phyloP scores from a whole-genome alignment of 2,797 vertebrate species.

The Paedocypris micromegethes region DNA sequence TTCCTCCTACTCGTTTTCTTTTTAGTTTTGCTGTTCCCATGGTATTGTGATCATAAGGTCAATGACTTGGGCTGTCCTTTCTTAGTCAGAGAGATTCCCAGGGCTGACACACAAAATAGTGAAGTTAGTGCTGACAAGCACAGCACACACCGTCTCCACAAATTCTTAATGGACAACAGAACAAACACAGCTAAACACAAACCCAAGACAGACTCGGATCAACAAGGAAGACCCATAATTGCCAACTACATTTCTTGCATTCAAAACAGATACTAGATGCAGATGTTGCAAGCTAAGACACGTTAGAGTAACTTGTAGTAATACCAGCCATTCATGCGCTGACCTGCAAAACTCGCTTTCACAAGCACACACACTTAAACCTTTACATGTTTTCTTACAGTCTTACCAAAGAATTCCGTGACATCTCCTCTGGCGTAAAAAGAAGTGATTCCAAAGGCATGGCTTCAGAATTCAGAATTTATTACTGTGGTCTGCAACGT shows the following conservation, averaged over 20 bases:
- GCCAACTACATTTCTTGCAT: constrained; percentile 17
- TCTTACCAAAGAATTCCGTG: constrained; percentile 3
- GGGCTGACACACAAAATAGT: constrained; percentile 43
- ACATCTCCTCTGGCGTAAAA: too few relatives aligned
- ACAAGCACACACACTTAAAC: neutral
- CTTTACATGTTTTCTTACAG: neutral
- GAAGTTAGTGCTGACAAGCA: constrained; percentile 35
- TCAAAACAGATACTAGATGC: constrained; percentile 22
- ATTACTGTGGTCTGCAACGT: neutral
- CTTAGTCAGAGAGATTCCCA: constrained; percentile 55
- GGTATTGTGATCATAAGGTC: constrained; percentile 42
- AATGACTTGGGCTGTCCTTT: constrained; percentile 38
- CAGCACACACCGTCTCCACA: constrained; percentile 22
- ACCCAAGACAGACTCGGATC: neutral
- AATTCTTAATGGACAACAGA: constrained; percentile 4
- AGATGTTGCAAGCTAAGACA: constrained; percentile 22
- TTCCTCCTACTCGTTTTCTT: constrained; percentile 10
- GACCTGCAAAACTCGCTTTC: constrained; percentile 3
- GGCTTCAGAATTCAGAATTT: constrained; percentile 12
- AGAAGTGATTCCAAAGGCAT: too few relatives aligned
- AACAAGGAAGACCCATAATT: neutral
- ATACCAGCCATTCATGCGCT: constrained; percentile 8
- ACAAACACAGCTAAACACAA: constrained; percentile 18
- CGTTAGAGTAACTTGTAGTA: constrained; percentile 1
- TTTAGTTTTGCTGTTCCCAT: constrained; percentile 44